Evolutionary conservation across 2,888 invertebrate genomes (phyloP).

Genomic region (Lapara coniferarum): DNA sequence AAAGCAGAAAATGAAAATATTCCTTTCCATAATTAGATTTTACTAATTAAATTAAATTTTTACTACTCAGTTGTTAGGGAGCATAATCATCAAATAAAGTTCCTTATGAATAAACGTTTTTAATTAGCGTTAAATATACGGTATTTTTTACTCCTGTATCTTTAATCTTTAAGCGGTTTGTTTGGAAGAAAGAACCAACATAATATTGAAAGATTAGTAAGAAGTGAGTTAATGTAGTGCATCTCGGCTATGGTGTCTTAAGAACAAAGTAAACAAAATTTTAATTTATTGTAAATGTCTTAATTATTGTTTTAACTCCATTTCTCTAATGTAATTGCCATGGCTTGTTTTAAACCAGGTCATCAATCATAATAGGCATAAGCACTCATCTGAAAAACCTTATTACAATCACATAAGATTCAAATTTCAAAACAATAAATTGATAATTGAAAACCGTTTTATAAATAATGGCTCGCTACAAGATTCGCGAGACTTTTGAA

Average conservation of each 20-base stretch:
- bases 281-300: background rate
- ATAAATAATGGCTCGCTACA: background rate
- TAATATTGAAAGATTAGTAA: no score
- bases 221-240: no score
- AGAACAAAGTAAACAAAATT: no score
- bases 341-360: background rate
- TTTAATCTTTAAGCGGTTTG: no score
- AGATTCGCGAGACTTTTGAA: background rate
- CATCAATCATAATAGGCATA: background rate
- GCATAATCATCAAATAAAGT: background rate
- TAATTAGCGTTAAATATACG: no score
- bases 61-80: background rate
- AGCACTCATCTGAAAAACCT: background rate
- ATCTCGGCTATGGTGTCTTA: no score
- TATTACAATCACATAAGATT: background rate
- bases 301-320: background rate
- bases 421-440: background rate
- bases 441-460: constrained; percentile 35
- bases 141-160: no score
- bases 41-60: background rate
- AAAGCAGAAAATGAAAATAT: background rate
- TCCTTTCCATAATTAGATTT: background rate
- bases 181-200: no score
- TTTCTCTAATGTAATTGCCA: background rate
- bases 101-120: no score